These are phyloP conservation scores for Gallinago media DNA, from an alignment of 2,113 vertebrate genomes.

Conservation along the genomic window DNA sequence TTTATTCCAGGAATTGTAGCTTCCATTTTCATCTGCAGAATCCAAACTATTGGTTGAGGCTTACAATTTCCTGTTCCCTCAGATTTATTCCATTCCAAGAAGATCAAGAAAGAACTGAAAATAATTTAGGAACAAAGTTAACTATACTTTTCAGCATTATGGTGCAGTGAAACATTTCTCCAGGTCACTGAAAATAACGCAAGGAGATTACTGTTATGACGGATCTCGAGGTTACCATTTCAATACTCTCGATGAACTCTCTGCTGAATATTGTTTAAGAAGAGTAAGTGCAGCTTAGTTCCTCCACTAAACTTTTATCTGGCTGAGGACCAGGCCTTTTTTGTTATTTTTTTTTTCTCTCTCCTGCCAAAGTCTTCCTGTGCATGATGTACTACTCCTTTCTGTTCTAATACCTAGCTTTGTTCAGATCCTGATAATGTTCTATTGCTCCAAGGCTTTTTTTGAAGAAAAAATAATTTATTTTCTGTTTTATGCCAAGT, in stretches of 20 bases:
- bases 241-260: background rate
- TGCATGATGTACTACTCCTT: background rate
- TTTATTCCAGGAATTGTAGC: background rate
- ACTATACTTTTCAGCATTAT: background rate
- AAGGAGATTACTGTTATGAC: background rate
- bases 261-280: background rate
- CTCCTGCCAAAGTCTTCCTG: background rate
- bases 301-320: background rate
- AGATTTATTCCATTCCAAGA: background rate
- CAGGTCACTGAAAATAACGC: background rate
- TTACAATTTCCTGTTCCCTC: background rate
- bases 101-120: background rate
- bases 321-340: background rate
- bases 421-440: background rate
- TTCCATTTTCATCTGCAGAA: background rate
- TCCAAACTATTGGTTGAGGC: background rate
- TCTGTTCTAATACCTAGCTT: background rate
- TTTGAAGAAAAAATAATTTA: background rate
- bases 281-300: background rate
- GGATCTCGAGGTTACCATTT: background rate
- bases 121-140: background rate
- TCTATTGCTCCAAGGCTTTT: background rate
- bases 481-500: background rate
- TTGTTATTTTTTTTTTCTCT: slow-evolving; percentile 2
- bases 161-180: background rate